Conservation (phyloP, 1,140 invertebrate genomes). For the Neotoxoptera formosana region DNA sequence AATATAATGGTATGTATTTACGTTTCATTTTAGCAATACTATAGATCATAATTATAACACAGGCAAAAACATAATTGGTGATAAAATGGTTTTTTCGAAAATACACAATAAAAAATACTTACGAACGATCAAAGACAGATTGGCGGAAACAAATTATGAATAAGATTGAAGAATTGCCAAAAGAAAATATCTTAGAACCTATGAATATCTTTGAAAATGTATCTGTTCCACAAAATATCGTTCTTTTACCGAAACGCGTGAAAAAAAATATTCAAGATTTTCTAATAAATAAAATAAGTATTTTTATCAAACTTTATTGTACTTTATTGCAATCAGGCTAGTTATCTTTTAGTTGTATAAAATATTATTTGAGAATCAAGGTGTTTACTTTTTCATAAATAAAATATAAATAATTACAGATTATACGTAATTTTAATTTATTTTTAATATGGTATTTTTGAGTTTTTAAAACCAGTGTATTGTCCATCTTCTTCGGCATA, state of each 20-base stretch:
- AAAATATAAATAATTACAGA: not conserved
- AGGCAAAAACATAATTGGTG: not conserved
- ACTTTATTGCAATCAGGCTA: not conserved
- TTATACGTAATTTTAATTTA: not conserved
- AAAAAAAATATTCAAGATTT: constrained; percentile 10
- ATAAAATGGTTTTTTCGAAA: constrained; percentile 6
- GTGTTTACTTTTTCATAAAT: not conserved
- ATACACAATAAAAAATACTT: constrained; percentile 8
- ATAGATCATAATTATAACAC: constrained; percentile 39
- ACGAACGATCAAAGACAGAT: not conserved
- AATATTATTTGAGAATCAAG: not conserved
- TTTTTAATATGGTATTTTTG: not conserved
- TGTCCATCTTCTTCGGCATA: not conserved
- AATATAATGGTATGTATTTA: not conserved
- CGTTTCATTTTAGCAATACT: constrained; percentile 26
- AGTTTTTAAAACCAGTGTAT: not conserved
- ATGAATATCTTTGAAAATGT: constrained; percentile 3
- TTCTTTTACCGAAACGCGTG: constrained; percentile 4
- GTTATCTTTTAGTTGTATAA: not conserved
- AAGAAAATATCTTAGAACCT: not conserved
- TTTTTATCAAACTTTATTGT: not conserved
- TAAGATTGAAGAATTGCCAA: not conserved
- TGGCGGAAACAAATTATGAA: constrained; percentile 3
- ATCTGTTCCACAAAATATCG: constrained; percentile 7
- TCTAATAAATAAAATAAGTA: constrained; percentile 11